Conservation (phyloP, 2,113 vertebrate genomes). For the Lasiurus borealis region DNA sequence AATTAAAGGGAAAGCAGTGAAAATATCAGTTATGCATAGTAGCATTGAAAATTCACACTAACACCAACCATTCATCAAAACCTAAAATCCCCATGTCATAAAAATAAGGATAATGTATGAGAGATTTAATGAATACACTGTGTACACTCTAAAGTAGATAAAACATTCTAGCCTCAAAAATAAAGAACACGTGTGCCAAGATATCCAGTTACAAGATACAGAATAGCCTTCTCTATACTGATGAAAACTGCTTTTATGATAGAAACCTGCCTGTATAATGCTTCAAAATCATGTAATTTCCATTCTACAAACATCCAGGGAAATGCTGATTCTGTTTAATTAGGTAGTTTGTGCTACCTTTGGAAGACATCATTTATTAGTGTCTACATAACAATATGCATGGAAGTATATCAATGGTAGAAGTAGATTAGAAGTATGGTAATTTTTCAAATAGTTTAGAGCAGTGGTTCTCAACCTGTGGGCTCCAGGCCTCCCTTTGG, state of each 20-base stretch:
- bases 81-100: not conserved
- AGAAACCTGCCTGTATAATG: not conserved
- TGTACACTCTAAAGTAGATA: not conserved
- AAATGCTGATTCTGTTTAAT: not conserved
- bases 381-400: not conserved
- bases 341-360: not conserved
- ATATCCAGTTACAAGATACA: not conserved
- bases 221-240: not conserved
- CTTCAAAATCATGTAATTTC: not conserved
- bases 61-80: not conserved
- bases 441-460: not conserved
- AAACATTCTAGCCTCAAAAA: not conserved
- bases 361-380: not conserved
- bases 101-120: not conserved
- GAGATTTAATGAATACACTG: not conserved
- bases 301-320: not conserved
- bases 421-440: not conserved
- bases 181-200: not conserved
- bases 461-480: no score
- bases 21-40: not conserved
- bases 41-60: not conserved
- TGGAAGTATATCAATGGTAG: not conserved
- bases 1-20: not conserved
- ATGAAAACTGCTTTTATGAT: not conserved
- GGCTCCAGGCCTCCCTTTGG: no score